Percentiles rank a stretch among this genome's conserved stretches.
Conservation (phyloP, 1,140 invertebrate species). For the Caenorhabditis tropicalis region DNA sequence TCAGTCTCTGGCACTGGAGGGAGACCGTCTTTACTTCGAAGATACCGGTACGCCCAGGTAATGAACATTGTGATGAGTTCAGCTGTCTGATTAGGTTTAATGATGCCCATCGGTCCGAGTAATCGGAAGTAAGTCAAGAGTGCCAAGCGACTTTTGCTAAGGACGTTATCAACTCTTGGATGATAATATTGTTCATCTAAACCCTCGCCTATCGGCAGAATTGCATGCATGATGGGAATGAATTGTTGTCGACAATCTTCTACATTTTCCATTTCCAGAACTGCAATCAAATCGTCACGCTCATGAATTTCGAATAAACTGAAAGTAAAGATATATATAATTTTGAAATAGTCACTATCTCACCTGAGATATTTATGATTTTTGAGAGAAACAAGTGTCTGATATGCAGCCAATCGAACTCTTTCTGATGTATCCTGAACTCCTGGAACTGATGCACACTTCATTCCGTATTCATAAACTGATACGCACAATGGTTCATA, state of each 20-base stretch:
- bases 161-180: background rate
- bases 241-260: background rate
- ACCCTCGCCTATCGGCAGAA: background rate
- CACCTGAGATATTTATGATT: slow-evolving; percentile 10
- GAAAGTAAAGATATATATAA: background rate
- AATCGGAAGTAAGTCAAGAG: slow-evolving; percentile 10
- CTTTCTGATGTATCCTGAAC: background rate
- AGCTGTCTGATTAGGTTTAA: background rate
- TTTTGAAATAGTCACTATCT: too few relatives aligned
- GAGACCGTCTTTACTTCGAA: background rate
- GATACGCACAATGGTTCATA: background rate
- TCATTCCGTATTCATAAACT: background rate
- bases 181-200: background rate
- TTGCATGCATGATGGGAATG: background rate
- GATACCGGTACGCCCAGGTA: background rate
- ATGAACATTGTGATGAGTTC: background rate
- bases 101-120: background rate
- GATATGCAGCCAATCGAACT: background rate
- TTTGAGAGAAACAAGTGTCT: background rate
- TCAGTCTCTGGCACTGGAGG: background rate
- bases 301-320: background rate
- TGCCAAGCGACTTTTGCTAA: background rate
- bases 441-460: background rate
- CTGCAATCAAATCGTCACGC: background rate
- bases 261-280: background rate